Evolutionary conservation across 2,113 vertebrate species (phyloP), one percentile per base, ranked within the genome.

Genomic region (Camelus dromedarius): DNA sequence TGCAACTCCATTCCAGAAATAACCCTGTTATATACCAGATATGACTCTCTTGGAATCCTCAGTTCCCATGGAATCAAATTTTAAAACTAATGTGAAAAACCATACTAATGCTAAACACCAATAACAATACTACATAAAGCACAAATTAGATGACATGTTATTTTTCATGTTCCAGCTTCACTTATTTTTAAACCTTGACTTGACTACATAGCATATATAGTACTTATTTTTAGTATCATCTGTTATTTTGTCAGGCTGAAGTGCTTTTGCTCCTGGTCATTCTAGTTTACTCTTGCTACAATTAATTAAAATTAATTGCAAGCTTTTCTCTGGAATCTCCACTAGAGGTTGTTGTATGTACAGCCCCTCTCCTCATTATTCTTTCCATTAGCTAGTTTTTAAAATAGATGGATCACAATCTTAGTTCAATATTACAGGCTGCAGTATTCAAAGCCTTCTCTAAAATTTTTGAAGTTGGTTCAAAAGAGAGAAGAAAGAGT

Each of bases 261-360:
- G 16, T 54, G 8, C 3, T 67, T 60, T 86, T 54, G 42, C 18
- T 89, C 52, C 15, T 67, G 14, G 6, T 69, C 11, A 32, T 89
- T 46, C 16, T 58, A 4, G 15, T 88, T 97, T 87, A n/a, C 18
- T 80, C 15, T 89, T 72, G 2, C 24, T 93, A 72, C 19, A 66
- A 81, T 81, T 89, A 93, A 91, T 95, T 80, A 88, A 95, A 93
- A 80, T 69, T 50, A 76, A 19, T 89, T 91, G 87, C 52, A 96
- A 91, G 28, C 4, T 62, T 79, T 93, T 48, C 11, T 93, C 16
- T 95, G 66, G 56, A 16, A 52, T 62, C 32, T n/a, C 35, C 13
- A 60, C 26, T 70, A 80, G 64, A 75, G 20, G 2, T 12, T 62
- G 6, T 69, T 75, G 13, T 35, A 56, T 24, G 2, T 69, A 75